Evolutionary conservation across 1,140 invertebrate species (phyloP), one percentile per base, ranked within the genome.

Genomic region (Drosophila kepulauana): DNA sequence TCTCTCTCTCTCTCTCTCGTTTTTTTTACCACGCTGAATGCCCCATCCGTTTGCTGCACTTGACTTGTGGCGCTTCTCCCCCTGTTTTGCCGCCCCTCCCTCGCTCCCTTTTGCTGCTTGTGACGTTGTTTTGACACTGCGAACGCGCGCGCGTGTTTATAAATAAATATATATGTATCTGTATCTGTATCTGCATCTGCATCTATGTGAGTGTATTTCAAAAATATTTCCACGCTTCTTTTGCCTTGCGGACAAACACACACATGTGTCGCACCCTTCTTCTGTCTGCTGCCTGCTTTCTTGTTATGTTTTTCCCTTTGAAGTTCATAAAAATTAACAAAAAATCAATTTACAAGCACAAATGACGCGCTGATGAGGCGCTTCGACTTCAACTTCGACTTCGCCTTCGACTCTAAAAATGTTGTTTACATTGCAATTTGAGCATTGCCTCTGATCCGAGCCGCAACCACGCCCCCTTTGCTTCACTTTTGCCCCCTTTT

Each of bases 281-380:
- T 25, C 38, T 8, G n/a, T n/a, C 41, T 3, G n/a, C 20, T 25
- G 20, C 20, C 20, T 25, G 20, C 20, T 25, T 49, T 38, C 16
- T 46, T 20, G 16, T 51, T 51, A 20, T 54, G 7, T 13, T 13
- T 51, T 68, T 84, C 76, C 73, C 84, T 87, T 87, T 87, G 84
- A 87, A 87, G 84, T 87, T 88, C 84, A 87, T 87, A 78, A 78
- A 87, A 87, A 87, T 87, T 87, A 88, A 87, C 80, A 75, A 88
- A 88, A 87, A 87, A 80, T 82, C 84, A 87, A 88, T 87, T 87
- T 87, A 88, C 52, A 72, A 56, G 56, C 80, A 80, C 84, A 87
- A 88, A 88, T 82, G 85, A 84, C 48, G 85, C 77, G 66, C 79
- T 88, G 82, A 87, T 87, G 82, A 80, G 84, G 46, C 41, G 41